Base-by-base conservation (phyloP, 2,797 vertebrate species). In the Hafferia zeledoni region DNA sequence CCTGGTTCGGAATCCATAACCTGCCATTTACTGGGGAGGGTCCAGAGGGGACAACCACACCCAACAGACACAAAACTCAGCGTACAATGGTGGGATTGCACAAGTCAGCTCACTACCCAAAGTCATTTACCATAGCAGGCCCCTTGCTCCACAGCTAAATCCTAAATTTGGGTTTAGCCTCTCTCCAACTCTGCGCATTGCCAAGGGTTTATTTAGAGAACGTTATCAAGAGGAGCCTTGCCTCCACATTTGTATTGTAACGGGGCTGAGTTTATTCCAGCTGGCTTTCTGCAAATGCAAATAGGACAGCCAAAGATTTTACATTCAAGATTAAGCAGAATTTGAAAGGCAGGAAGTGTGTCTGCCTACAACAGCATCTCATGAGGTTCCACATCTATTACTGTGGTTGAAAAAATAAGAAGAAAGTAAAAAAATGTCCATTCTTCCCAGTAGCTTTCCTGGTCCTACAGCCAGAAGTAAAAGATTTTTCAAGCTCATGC, bases 211-310 rank as follows among this genome's bases (percentile, higher is more conserved):
- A 61, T 88, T 87, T 39, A 83, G 88, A 57, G 78, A 75, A 49
- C 1, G 11, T 43, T 68, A 77, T 0, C 25, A 9, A 87, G 53
- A 88, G 77, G n/a, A 87, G 80, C 46, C 64, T n/a, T 69, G 91
- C 74, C 93, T 70, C 53, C 11, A 1, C 64, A 64, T 68, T 84
- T 64, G 41, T 37, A 84, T 93, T 90, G 95, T 87, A 84, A 85
- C 5, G 1, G 74, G 70, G 67, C 16, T 87, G 89, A 90, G 79
- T 68, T 90, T 67, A 50, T 33, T 94, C 95, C 95, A 95, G 89
- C 59, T 91, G 94, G 90, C 83, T 90, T 87, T 93, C 74, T 67
- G 57, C 56, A 84, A 80, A 81, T 67, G 85, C 80, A 82, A 83
- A 91, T 11, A 84, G 85, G 67, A 64, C 70, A 86, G 83, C 64